Evolutionary conservation across 37 sponge, comb jelly and placozoan species (phyloP).

Genomic region (Ephydatia muelleri): DNA sequence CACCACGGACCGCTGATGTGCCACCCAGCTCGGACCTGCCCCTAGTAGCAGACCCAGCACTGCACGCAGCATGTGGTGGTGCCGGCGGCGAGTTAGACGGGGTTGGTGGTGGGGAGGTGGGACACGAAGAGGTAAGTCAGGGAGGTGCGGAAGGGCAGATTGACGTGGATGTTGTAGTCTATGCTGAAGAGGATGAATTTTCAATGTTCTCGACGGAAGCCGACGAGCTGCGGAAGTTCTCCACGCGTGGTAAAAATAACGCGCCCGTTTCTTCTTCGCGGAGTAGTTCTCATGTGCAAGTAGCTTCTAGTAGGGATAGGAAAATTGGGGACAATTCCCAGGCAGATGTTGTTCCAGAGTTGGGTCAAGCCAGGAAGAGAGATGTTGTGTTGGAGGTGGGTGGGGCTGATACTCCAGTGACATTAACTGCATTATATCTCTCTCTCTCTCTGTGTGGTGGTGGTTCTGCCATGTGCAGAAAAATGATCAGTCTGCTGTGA

Average conservation of each 20-base stretch:
- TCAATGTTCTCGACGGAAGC: slow-evolving; percentile 54
- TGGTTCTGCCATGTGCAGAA: neutral
- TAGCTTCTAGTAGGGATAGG: slow-evolving; percentile 16
- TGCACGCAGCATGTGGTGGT: neutral
- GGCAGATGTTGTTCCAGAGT: neutral
- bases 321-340: neutral
- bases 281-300: slow-evolving; percentile 8
- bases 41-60: neutral
- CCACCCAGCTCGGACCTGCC: neutral
- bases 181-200: slow-evolving; percentile 68
- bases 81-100: neutral
- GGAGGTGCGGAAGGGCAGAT: slow-evolving; percentile 22
- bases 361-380: neutral
- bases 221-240: slow-evolving; percentile 34
- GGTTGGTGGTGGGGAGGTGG: neutral
- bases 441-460: neutral
- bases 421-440: too few relatives aligned
- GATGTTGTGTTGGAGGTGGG: neutral
- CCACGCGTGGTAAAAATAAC: slow-evolving; percentile 14
- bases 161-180: slow-evolving; percentile 59
- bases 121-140: slow-evolving; percentile 46
- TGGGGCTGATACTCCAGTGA: neutral
- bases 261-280: neutral
- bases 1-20: neutral
- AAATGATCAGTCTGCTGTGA: neutral